These are phyloP conservation scores for Epizoanthus fatuus DNA, from an alignment of 92 coral and sea anemone genomes.

Conservation along the genomic window DNA sequence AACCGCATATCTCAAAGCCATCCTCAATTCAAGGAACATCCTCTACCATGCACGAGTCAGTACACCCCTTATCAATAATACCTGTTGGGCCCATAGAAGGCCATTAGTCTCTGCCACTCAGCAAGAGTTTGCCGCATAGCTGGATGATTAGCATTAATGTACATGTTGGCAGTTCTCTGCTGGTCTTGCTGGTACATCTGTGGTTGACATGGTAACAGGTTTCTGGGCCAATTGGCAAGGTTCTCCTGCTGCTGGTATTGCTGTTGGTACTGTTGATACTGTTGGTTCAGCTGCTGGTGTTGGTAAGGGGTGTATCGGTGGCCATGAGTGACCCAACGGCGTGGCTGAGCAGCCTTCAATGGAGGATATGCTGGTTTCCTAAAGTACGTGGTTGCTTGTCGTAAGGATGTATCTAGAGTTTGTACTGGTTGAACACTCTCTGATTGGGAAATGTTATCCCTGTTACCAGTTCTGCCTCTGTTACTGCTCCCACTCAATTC, in stretches of 20 bases:
- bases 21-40: too few species aligned
- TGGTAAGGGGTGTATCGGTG: constrained; percentile 30
- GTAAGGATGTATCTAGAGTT: constrained; percentile 7
- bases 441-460: not conserved
- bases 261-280: not conserved
- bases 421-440: constrained; percentile 8
- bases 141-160: constrained; percentile 38
- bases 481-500: not conserved
- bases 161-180: constrained; percentile 1
- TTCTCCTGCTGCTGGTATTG: not conserved
- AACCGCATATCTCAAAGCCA: too few species aligned
- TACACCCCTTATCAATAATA: constrained; percentile 1
- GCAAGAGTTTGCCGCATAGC: constrained; percentile 42
- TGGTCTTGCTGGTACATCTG: not conserved
- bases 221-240: not conserved
- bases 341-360: not conserved
- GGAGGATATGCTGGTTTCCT: constrained; percentile 20
- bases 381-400: not conserved
- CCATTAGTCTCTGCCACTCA: constrained; percentile 29
- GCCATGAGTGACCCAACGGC: not conserved
- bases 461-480: not conserved
- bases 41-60: not conserved
- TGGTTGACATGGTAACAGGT: not conserved
- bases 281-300: constrained; percentile 7
- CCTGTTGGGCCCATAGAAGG: not conserved